phyloP scores from a whole-genome alignment of 2,113 vertebrate genomes.

The Hiodon alosoides region DNA sequence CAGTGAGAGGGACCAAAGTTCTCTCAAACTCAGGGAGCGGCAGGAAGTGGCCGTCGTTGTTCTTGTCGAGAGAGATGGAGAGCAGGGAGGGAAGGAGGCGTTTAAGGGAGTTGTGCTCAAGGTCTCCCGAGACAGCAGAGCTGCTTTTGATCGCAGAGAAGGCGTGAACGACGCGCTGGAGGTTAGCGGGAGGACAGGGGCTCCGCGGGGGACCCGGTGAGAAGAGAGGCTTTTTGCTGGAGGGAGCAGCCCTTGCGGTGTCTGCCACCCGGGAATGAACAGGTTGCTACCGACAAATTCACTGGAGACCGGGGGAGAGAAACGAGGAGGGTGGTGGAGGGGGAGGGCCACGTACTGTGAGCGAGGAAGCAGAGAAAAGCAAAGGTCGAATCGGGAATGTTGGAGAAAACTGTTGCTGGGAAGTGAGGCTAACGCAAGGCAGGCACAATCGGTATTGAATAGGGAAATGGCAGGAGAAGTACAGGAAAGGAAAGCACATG shows the following conservation, averaged over 20 bases:
- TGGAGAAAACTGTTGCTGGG: neutral
- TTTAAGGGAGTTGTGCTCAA: neutral
- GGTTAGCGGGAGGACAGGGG: neutral
- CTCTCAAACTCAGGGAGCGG: no score
- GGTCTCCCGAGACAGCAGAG: neutral
- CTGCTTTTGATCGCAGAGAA: neutral
- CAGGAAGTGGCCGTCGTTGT: neutral
- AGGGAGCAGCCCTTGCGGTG: neutral
- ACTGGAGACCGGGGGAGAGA: neutral
- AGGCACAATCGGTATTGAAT: no score
- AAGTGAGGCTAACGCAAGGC: no score
- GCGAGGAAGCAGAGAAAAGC: neutral
- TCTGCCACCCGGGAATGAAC: slow-evolving; percentile 6
- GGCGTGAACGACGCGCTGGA: neutral
- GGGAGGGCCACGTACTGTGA: neutral
- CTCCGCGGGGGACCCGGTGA: neutral
- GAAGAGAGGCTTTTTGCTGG: neutral
- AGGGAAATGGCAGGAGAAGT: no score
- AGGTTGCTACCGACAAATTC: slow-evolving; percentile 28
- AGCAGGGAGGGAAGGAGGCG: no score
- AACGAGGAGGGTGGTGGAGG: neutral
- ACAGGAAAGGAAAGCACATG: neutral
- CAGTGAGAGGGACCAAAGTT: no score
- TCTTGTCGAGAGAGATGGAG: neutral
- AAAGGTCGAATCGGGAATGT: neutral